phyloP scores from a whole-genome alignment of 2,888 invertebrate species.

The Drosophila anomalipes region DNA sequence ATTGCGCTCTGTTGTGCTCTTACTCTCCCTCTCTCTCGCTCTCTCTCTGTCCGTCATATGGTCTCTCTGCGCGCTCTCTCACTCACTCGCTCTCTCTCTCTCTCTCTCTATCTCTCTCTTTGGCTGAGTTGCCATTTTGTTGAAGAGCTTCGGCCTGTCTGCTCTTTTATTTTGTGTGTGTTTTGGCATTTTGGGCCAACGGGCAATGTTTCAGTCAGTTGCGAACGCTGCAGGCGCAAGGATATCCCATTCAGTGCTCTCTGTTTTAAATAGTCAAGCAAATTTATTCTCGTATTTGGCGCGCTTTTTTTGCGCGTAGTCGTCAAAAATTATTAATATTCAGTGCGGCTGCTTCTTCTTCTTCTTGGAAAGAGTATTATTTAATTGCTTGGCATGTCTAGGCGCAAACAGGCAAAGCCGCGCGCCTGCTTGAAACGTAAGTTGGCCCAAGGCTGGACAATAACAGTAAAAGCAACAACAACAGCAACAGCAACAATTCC shows the following conservation, averaged over 20 bases:
- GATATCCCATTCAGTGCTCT: conserved; percentile 59
- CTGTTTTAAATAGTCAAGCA: background rate
- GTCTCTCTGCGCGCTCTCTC: background rate
- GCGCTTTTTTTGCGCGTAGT: conserved; percentile 49
- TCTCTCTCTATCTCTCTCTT: conserved; percentile 20
- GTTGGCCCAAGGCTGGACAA: conserved; percentile 68
- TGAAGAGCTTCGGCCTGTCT: conserved; percentile 56
- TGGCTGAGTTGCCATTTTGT: conserved; percentile 58
- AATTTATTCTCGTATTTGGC: conserved; percentile 46
- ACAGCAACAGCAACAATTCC: conserved; percentile 32
- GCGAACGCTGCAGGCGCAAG: conserved; percentile 83
- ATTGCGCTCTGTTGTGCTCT: conserved; percentile 14
- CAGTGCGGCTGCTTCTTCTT: conserved; percentile 5
- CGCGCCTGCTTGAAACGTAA: conserved; percentile 89
- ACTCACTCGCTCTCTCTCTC: conserved; percentile 25
- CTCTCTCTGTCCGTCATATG: background rate
- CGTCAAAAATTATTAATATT: conserved; percentile 6
- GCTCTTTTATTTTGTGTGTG: conserved; percentile 38
- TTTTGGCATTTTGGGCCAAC: conserved; percentile 61
- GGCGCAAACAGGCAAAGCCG: conserved; percentile 90
- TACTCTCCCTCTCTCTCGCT: background rate
- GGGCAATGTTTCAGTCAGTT: conserved; percentile 74
- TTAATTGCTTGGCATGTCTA: conserved; percentile 86
- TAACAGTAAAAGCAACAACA: conserved; percentile 21
- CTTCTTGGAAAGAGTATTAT: background rate